Base-by-base conservation (phyloP, 2,797 vertebrate species). In the Champsocephalus gunnari region DNA sequence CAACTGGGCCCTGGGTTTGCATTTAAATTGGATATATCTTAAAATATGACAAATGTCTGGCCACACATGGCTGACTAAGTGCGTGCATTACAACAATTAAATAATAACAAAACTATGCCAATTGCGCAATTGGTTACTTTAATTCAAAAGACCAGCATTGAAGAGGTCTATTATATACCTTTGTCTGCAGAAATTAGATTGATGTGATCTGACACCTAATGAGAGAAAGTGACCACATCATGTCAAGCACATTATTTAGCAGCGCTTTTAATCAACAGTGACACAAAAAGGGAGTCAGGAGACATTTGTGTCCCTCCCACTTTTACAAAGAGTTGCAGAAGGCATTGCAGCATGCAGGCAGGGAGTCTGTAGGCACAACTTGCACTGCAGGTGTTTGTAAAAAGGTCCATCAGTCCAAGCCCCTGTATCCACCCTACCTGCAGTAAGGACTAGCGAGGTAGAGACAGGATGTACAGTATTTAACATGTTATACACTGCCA, bases 301-400 rank as follows among this genome's bases (percentile, higher is more conserved):
- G 69, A 75, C 65, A 63, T 61, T 11, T 45, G 65, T 60, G 66
- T 77, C 63, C n/a, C 41, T 73, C 63, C 72, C 63, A 44, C 24
- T n/a, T 44, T 80, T 48, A 76, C 50, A 81, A 69, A 81, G 53
- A 58, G 44, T 59, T 59, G 53, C 67, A 77, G 73, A 50, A 85
- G 68, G 88, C 76, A 80, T 79, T 89, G 87, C 80, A n/a, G 80
- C 75, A 81, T 48, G 71, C 78, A 68, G 66, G 58, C 73, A 43
- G 73, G 0, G 47, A 21, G 71, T 80, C 81, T 78, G 84, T 82
- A 83, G 84, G 48, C 69, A 67, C 66, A 83, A 65, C 79, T 78
- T 75, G 77, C 75, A 82, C 74, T 88, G 82, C 87, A 89, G 83
- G 62, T 82, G 79, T 38, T 80, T 63, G 62, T 12, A 38, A 84